phyloP scores from a whole-genome alignment of 2,113 vertebrate species.

The Chrysemys picta region DNA sequence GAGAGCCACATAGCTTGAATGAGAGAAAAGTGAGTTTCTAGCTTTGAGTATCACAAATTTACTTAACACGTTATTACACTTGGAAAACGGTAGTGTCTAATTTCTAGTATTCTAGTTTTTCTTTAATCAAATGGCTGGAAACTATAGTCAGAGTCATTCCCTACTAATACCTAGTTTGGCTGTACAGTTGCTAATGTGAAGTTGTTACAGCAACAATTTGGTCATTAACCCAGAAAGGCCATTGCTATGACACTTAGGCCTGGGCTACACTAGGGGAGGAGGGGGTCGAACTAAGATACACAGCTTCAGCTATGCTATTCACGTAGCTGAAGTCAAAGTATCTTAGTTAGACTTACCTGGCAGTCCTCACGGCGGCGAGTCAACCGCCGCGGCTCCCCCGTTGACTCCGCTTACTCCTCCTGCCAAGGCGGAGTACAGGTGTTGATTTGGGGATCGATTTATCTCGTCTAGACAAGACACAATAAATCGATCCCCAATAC shows the following conservation, averaged over 20 bases:
- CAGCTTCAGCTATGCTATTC: too few relatives aligned
- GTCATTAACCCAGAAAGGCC: not conserved
- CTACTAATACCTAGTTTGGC: not conserved
- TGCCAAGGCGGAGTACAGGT: too few relatives aligned
- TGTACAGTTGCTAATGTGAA: not conserved
- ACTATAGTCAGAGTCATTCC: not conserved
- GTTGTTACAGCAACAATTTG: not conserved
- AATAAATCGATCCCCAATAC: too few relatives aligned
- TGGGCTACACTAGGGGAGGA: too few relatives aligned
- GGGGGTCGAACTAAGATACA: too few relatives aligned
- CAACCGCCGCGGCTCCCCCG: too few relatives aligned
- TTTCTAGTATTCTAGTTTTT: not conserved
- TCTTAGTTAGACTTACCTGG: too few relatives aligned
- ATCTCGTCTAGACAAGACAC: too few relatives aligned
- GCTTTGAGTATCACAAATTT: rapidly evolving
- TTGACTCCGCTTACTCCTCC: too few relatives aligned
- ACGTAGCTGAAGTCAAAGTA: too few relatives aligned
- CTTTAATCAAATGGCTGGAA: not conserved
- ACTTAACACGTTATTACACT: rapidly evolving
- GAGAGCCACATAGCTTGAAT: not conserved
- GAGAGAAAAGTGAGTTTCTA: rapidly evolving
- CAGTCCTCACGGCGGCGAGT: too few relatives aligned
- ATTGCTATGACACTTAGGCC: not conserved
- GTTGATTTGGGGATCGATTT: too few relatives aligned
- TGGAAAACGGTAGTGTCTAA: rapidly evolving